Percentiles rank a stretch among this genome's conserved stretches.
These are phyloP conservation scores for Pachyramphus minor DNA, from an alignment of 2,113 vertebrate genomes.

Conservation along the genomic window DNA sequence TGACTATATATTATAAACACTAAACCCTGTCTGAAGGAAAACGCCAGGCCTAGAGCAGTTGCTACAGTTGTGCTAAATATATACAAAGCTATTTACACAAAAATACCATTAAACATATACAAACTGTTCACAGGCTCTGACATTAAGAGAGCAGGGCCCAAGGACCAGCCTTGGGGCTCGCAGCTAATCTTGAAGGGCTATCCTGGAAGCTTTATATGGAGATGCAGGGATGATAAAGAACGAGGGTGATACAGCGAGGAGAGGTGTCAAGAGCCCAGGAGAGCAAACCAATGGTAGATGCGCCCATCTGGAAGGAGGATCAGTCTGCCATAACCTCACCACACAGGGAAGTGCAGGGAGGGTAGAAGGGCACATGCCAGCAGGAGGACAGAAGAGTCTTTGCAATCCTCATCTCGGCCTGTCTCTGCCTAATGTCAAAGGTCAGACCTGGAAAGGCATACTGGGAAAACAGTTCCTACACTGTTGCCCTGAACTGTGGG, in stretches of 20 bases:
- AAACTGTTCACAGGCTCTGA: constrained; percentile 56
- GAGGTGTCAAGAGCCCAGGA: background rate
- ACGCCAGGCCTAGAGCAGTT: background rate
- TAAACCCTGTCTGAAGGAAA: background rate
- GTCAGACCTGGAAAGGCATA: background rate
- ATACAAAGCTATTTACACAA: constrained; percentile 59
- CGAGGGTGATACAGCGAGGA: background rate
- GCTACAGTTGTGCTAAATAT: constrained; percentile 62
- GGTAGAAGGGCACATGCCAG: background rate
- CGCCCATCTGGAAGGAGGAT: background rate
- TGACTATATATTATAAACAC: constrained; percentile 5
- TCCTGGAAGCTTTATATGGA: background rate
- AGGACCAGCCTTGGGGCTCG: constrained; percentile 23
- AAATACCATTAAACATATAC: constrained; percentile 39
- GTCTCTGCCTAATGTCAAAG: background rate
- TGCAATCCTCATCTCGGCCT: background rate
- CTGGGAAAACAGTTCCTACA: background rate
- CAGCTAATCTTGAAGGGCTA: constrained; percentile 44
- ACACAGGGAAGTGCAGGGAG: background rate
- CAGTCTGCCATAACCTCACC: background rate
- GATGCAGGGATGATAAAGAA: background rate
- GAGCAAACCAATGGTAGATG: background rate
- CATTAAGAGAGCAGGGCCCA: background rate
- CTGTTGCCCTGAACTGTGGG: background rate
- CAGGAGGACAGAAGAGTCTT: background rate